Percentiles rank a stretch among this genome's conserved stretches.
phyloP scores from a whole-genome alignment of 92 coral and sea anemone species.

The Umimayanthus kanabou region DNA sequence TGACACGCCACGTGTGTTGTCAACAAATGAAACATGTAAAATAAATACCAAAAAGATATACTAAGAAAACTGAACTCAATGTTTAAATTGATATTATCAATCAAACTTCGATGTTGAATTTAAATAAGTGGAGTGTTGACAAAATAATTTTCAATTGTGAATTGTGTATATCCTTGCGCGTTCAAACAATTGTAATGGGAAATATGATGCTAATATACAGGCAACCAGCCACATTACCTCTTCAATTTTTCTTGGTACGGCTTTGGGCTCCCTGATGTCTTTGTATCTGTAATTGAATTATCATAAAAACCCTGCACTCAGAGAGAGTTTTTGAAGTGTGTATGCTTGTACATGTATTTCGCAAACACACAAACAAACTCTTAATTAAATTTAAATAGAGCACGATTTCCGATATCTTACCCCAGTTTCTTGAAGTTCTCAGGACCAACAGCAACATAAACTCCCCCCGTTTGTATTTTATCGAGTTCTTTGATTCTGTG shows the following conservation, averaged over 20 bases:
- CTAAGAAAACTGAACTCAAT: neutral
- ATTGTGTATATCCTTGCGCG: neutral
- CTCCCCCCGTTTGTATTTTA: slow-evolving; percentile 38
- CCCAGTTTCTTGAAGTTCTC: slow-evolving; percentile 37
- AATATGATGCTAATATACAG: neutral
- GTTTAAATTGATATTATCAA: neutral
- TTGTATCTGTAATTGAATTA: slow-evolving; percentile 24
- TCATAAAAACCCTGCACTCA: neutral
- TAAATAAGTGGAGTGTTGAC: neutral
- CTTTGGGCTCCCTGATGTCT: slow-evolving; percentile 37
- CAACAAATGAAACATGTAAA: no score
- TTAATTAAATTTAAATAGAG: neutral
- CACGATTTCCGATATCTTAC: neutral
- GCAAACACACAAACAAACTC: slow-evolving; percentile 2
- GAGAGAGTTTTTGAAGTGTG: neutral
- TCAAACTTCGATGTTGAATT: neutral
- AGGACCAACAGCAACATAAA: slow-evolving; percentile 40
- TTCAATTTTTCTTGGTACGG: slow-evolving; percentile 33
- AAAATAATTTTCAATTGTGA: neutral
- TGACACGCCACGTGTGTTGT: no score
- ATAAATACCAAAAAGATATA: no score
- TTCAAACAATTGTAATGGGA: slow-evolving; percentile 9
- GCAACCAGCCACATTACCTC: neutral
- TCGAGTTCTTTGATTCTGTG: slow-evolving; percentile 44
- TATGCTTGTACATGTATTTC: neutral